phyloP scores from a whole-genome alignment of 2,888 invertebrate species.

The Phalera bucephala region DNA sequence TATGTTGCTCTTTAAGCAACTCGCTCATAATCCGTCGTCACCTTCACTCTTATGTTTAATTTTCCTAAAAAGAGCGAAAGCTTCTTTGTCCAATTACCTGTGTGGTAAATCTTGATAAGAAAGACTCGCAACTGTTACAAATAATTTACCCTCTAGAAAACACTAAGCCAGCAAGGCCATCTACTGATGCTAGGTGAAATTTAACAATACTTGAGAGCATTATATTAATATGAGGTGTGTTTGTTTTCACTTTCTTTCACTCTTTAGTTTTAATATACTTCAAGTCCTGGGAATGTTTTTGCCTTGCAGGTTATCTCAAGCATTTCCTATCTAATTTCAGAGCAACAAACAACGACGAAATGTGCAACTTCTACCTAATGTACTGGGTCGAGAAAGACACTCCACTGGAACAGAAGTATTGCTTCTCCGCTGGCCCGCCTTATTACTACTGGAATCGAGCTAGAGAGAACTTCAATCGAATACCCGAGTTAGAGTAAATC shows the following conservation, averaged over 20 bases:
- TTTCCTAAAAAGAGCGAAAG: too few species aligned
- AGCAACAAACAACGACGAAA: constrained; percentile 93
- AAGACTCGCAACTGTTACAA: constrained; percentile 93
- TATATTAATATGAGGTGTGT: constrained; percentile 89
- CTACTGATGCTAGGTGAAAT: constrained; percentile 93
- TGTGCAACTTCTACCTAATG: constrained; percentile 98
- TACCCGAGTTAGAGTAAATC: constrained; percentile 90
- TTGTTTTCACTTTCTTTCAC: too few species aligned
- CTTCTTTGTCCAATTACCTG: too few species aligned
- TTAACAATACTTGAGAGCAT: constrained; percentile 88
- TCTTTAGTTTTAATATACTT: too few species aligned
- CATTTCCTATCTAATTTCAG: constrained; percentile 68
- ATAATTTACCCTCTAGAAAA: constrained; percentile 95
- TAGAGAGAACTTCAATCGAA: constrained; percentile 86
- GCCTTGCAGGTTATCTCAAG: too few species aligned
- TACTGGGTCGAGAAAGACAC: constrained; percentile 92
- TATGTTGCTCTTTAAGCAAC: too few species aligned
- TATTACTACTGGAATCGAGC: constrained; percentile 90
- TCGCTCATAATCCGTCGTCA: too few species aligned
- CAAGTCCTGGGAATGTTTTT: too few species aligned
- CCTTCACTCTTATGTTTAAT: too few species aligned
- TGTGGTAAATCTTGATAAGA: constrained; percentile 94
- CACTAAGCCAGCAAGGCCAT: constrained; percentile 86
- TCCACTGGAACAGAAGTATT: constrained; percentile 90
- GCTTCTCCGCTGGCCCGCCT: constrained; percentile 93